Evolutionary conservation across 2,888 invertebrate species (phyloP).

Genomic region (Nasonia oneida): DNA sequence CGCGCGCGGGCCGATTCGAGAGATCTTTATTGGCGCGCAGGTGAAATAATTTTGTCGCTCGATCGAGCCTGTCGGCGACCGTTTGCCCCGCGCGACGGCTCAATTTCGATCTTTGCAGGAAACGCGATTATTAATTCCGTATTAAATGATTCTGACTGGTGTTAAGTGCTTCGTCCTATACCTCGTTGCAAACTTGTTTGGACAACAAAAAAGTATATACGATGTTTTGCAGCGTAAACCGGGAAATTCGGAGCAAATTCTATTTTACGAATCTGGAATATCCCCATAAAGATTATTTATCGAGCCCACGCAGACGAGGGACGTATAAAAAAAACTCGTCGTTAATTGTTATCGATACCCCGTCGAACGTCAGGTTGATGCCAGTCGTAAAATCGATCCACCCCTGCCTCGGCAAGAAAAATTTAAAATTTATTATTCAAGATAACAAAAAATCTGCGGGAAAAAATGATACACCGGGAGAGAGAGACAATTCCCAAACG

Average conservation of each 20-base stretch:
- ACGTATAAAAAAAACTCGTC: constrained; percentile 29
- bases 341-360: constrained; percentile 32
- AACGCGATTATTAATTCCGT: constrained; percentile 16
- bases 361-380: constrained; percentile 11
- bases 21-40: constrained; percentile 54
- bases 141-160: neutral
- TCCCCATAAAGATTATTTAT: neutral
- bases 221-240: neutral
- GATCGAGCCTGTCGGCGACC: constrained; percentile 32
- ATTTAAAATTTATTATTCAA: constrained; percentile 56
- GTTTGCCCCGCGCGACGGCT: neutral
- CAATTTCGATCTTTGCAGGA: neutral
- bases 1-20: neutral
- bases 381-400: constrained; percentile 26
- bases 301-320: neutral
- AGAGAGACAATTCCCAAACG: constrained; percentile 57
- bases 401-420: neutral
- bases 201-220: neutral
- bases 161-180: neutral
- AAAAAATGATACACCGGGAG: constrained; percentile 3
- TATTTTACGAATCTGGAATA: neutral
- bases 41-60: constrained; percentile 42
- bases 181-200: neutral
- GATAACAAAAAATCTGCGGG: constrained; percentile 18
- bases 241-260: neutral